These are phyloP conservation scores for Graphium colonna DNA, from an alignment of 2,888 invertebrate genomes.

Conservation along the genomic window DNA sequence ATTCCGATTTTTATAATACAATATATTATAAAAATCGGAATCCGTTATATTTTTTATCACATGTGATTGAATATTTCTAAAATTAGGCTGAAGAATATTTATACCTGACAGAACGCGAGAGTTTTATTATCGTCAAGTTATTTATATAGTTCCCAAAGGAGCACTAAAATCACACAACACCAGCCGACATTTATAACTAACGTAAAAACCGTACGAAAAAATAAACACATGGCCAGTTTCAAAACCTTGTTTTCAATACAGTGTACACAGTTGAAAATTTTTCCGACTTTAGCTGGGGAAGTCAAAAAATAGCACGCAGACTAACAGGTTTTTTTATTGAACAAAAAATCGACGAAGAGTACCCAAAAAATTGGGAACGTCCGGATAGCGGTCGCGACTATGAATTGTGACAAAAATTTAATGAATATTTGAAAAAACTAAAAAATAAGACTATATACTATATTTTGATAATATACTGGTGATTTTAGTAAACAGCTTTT, in stretches of 20 bases:
- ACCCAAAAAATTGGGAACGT: conserved; percentile 6
- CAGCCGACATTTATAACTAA: no score
- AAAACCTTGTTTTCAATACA: conserved; percentile 2
- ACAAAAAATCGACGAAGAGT: conserved; percentile 2
- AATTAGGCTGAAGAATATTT: no score
- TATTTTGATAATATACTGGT: no score
- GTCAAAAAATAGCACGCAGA: conserved; percentile 12
- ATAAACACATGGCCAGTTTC: neutral
- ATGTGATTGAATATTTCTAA: no score
- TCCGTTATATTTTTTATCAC: no score
- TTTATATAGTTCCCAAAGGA: no score
- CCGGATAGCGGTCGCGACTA: neutral
- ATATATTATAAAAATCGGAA: no score
- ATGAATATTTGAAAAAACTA: neutral
- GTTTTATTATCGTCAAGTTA: no score
- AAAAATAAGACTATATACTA: neutral
- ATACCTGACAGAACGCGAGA: no score
- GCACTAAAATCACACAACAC: no score
- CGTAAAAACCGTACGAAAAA: neutral
- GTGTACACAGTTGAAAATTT: conserved; percentile 8
- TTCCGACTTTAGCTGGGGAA: conserved; percentile 1
- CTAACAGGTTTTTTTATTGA: conserved; percentile 4
- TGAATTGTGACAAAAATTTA: conserved; percentile 7
- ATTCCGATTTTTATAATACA: no score
- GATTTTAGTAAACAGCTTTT: no score